Percentiles rank a stretch among this genome's conserved stretches.
Evolutionary conservation across 2,888 invertebrate genomes (phyloP).

Genomic region (Ganaspis brasiliensis): DNA sequence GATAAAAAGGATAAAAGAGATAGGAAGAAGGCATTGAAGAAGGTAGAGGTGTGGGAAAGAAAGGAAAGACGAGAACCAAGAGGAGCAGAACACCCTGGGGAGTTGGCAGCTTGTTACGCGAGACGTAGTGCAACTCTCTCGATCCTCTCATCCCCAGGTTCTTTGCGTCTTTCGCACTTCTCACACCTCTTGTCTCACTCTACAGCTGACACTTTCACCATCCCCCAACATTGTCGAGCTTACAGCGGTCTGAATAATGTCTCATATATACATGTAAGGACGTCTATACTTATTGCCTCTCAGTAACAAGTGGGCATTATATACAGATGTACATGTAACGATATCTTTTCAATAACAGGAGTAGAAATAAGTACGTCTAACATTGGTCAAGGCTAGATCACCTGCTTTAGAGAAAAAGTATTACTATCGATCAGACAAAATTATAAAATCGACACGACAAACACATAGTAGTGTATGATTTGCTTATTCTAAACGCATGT

Average conservation of each 20-base stretch:
- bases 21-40: slow-evolving; percentile 27
- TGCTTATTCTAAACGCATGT: too few relatives aligned
- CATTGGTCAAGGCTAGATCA: too few relatives aligned
- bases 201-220: slow-evolving; percentile 38
- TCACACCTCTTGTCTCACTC: slow-evolving; percentile 50
- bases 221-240: slow-evolving; percentile 59
- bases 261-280: slow-evolving; percentile 56
- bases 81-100: slow-evolving; percentile 77
- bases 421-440: too few relatives aligned
- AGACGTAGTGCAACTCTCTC: slow-evolving; percentile 75
- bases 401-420: too few relatives aligned
- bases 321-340: slow-evolving; percentile 45
- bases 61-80: slow-evolving; percentile 60
- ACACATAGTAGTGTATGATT: too few relatives aligned
- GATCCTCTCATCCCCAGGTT: slow-evolving; percentile 60
- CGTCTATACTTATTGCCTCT: slow-evolving; percentile 68
- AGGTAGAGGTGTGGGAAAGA: slow-evolving; percentile 47
- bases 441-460: too few relatives aligned
- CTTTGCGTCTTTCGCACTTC: slow-evolving; percentile 47
- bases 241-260: slow-evolving; percentile 74
- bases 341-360: too few relatives aligned
- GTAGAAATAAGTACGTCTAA: too few relatives aligned
- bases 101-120: slow-evolving; percentile 79
- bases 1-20: slow-evolving; percentile 44
- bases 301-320: slow-evolving; percentile 78